Evolutionary conservation across 2,888 invertebrate genomes (phyloP).

Genomic region (Dicyrtoma fusca): DNA sequence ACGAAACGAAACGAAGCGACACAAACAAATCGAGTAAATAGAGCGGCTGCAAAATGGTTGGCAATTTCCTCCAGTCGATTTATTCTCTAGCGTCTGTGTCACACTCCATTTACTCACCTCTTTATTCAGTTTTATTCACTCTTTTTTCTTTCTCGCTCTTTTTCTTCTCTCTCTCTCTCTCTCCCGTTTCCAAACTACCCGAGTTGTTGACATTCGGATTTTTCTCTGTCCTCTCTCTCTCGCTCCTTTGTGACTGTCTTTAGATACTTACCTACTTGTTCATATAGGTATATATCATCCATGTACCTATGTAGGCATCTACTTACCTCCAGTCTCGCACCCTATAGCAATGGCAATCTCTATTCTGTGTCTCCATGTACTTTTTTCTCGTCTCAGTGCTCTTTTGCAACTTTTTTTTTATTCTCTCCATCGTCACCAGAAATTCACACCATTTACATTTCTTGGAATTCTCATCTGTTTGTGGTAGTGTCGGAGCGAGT

Average conservation of each 20-base stretch:
- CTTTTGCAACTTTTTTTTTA: neutral
- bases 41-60: conserved; percentile 44
- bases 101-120: conserved; percentile 47
- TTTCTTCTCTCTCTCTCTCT: conserved; percentile 2
- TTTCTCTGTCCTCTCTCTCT: conserved; percentile 39
- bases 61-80: conserved; percentile 51
- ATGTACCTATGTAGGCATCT: no score
- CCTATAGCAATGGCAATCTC: no score
- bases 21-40: conserved; percentile 37
- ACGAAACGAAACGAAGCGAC: conserved; percentile 8
- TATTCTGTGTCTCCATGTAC: neutral
- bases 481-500: neutral
- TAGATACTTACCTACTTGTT: neutral
- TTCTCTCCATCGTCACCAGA: neutral
- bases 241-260: neutral
- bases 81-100: conserved; percentile 44
- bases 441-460: conserved; percentile 37
- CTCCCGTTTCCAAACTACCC: neutral
- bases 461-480: conserved; percentile 24
- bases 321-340: no score
- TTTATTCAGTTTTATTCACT: conserved; percentile 33
- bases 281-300: no score
- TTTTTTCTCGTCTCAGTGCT: neutral
- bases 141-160: conserved; percentile 31
- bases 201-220: conserved; percentile 48